Conservation (phyloP, 2,113 vertebrate genomes). For the Megalops atlanticus region DNA sequence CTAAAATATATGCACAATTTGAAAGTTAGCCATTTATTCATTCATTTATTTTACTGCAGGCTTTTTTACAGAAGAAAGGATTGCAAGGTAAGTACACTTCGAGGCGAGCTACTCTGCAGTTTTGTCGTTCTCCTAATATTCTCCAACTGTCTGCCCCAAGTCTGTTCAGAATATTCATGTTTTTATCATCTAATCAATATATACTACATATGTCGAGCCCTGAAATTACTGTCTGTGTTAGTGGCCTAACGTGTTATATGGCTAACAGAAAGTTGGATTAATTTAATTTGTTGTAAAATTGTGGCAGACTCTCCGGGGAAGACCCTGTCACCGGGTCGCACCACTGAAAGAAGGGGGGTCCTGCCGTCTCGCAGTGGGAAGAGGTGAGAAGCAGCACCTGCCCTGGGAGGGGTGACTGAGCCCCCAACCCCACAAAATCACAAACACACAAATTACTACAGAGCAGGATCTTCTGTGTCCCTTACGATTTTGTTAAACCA, state of each 20-base stretch:
- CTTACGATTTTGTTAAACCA: neutral
- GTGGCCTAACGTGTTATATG: too few species aligned
- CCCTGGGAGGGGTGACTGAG: neutral
- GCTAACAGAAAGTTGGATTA: too few species aligned
- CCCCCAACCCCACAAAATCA: too few species aligned
- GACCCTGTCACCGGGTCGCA: slow-evolving; percentile 24
- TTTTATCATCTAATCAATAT: neutral
- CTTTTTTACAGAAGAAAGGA: slow-evolving; percentile 63
- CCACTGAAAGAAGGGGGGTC: slow-evolving; percentile 15
- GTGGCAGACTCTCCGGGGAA: slow-evolving; percentile 52
- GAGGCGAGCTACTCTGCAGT: too few species aligned
- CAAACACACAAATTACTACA: too few species aligned
- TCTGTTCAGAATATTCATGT: neutral
- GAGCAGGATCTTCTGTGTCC: too few species aligned
- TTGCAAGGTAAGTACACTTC: slow-evolving; percentile 67
- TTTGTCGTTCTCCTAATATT: neutral
- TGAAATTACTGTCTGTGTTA: neutral
- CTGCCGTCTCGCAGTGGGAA: slow-evolving; percentile 37
- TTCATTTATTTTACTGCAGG: slow-evolving; percentile 57
- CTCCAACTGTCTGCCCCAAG: neutral
- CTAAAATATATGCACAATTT: neutral
- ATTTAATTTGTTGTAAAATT: slow-evolving; percentile 21
- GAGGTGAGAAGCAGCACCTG: slow-evolving; percentile 52
- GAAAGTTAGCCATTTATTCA: neutral
- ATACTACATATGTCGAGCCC: neutral